A percentile compares a stretch with the other conserved stretches of the same genome.
Evolutionary conservation across 2,888 invertebrate species (phyloP).

Genomic region (Hemaris fuciformis): DNA sequence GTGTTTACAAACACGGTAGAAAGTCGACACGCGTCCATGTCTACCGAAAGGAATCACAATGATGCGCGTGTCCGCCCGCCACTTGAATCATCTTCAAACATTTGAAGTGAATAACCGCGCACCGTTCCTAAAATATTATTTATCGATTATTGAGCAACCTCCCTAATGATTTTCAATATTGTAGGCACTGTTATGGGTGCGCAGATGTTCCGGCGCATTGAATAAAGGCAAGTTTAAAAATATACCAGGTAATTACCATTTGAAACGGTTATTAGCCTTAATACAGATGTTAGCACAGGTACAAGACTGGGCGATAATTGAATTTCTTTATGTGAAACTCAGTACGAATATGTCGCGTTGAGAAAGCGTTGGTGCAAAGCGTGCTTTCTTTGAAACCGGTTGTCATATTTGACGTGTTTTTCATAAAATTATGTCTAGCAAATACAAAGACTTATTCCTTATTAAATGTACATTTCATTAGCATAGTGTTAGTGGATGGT

Average conservation of each 20-base stretch:
- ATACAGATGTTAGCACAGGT: neutral
- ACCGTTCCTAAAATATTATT: conserved; percentile 30
- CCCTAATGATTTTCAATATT: conserved; percentile 32
- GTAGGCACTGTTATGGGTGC: conserved; percentile 17
- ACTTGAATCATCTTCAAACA: conserved; percentile 37
- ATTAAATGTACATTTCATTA: neutral
- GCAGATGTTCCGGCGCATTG: neutral
- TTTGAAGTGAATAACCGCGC: conserved; percentile 31
- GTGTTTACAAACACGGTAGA: conserved; percentile 54
- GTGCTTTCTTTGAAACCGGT: conserved; percentile 67
- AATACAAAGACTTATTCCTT: neutral
- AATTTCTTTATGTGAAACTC: conserved; percentile 4
- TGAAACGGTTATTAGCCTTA: conserved; percentile 5
- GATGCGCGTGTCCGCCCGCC: conserved; percentile 18
- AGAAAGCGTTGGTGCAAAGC: conserved; percentile 52
- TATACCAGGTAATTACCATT: conserved; percentile 3
- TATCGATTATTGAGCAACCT: conserved; percentile 27
- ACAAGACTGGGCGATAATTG: neutral
- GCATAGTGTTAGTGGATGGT: neutral
- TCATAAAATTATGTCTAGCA: conserved; percentile 13
- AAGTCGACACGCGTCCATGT: conserved; percentile 33
- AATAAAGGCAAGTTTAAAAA: conserved; percentile 1
- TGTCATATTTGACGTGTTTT: conserved; percentile 32
- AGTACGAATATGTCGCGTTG: conserved; percentile 43
- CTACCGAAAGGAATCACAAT: conserved; percentile 32